Base-by-base conservation (phyloP, 37 sponge, comb jelly and placozoan genomes). In the Oscarella lobularis region DNA sequence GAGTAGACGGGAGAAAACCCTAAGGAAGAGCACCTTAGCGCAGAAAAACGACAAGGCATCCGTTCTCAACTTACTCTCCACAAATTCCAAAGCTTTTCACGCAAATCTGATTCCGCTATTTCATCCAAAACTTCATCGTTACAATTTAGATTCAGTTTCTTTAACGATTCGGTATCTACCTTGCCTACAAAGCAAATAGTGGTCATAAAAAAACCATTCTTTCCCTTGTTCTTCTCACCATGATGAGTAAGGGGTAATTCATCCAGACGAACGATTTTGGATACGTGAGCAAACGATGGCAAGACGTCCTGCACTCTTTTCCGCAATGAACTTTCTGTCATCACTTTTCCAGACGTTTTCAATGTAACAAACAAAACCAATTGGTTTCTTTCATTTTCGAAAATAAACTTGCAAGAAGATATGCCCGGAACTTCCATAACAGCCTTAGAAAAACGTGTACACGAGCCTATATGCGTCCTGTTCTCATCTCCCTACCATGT, bases 171-270 rank as follows among this genome's bases (percentile, higher is more conserved):
- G 14, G 14, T 9, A 48, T 48, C 60, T 27, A 48, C 60, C 60
- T 48, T 48, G 14, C 60, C 60, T 48, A 48, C 60, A 48, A 48
- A 48, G 9, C 14, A 48, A 48, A 48, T 20, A 48, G 60, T 48
- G 20, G 20, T 9, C 20, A 27, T 20, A 48, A 9, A 48, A 48
- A 48, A 27, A 9, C 9, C 60, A 9, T 20, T 27, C 9, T 20
- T 27, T 27, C 9, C 9, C 9, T 9, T 48, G 20, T 27, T 27
- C 20, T 48, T 48, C 76, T 74, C 33, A 83, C 90, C 90, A 75
- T 90, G 90, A 34, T 41, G 0, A 3, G 80, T 81, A 2, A 83
- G 34, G 27, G 90, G 90, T 1, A 90, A 69, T 27, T 81, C 35
- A 6, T 73, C 76, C 38, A 90, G 74, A 27, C 80, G 36, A 0